Base-by-base conservation (phyloP, 1,140 invertebrate species). In the Melanaphis sacchari region DNA sequence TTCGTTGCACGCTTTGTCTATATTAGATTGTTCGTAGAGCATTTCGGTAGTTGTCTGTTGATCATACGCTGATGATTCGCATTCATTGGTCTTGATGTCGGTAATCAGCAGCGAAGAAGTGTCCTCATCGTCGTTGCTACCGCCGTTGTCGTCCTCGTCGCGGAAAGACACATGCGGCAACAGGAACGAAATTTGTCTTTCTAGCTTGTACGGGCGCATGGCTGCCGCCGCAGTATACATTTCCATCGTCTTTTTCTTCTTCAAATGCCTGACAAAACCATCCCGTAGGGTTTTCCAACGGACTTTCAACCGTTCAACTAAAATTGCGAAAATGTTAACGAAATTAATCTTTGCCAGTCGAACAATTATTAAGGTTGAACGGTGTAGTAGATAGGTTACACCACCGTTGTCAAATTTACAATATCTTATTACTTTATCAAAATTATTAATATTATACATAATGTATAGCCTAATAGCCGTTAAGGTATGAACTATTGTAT, bases 221-320 rank as follows among this genome's bases (percentile, higher is more conserved):
- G 91, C 91, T 43, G 91, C 81, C 15, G 91, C 91, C n/a, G 91
- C 91, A 24, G 91, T 93, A 15, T 93, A 93, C 91, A 85, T 93
- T 31, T 93, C 91, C 76, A 93, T 38, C 22, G 91, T 82, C 15
- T 93, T 93, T 31, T 84, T 93, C 18, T 93, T 93, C 11, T 93
- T 93, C 46, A 93, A 41, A 40, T 93, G 91, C 49, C 91, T 84
- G 3, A 93, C 91, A 46, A 93, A 93, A 24, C 91, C 91, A 6
- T 93, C 91, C 15, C 91, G 40, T 7, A 93, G 46, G 2, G 91
- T 93, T 54, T 93, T 93, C 91, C 91, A 93, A 0, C 91, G 91
- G 9, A 93, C 91, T 52, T 93, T 93, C 46, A 93, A n/a, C 31
- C 81, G 43, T 84, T 93, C 91, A 2, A 93, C 91, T 93, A 36